Base-by-base conservation (phyloP, 1,140 invertebrate species). In the Matsumurasca onukii region DNA sequence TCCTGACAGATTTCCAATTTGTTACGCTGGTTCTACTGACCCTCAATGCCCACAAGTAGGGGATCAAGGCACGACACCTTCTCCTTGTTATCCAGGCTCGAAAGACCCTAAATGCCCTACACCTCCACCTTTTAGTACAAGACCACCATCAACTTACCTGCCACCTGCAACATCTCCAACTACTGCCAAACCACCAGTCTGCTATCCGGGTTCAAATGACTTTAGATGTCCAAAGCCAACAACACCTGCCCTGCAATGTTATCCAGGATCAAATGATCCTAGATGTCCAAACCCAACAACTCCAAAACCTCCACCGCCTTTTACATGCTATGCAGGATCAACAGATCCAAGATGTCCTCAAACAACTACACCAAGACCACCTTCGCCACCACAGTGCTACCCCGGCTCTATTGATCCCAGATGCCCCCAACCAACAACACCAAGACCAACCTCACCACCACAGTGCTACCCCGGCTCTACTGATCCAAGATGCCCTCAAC, bases 21-120 rank as follows among this genome's bases (percentile, higher is more conserved):
- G 78, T 39, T 76, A 80, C 72, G 76, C 78, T 13, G 77, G 78
- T 5, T 77, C 77, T 3, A 76, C 30, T 48, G 79, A 80, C 69
- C 77, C 77, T 34, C 74, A 77, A 68, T 81, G 79, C 73, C 76
- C 78, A 24, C 63, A 70, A 64, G n/a, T n/a, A n/a, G n/a, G n/a
- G n/a, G n/a, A n/a, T n/a, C n/a, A n/a, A n/a, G 49, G 68, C 13
- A n/a, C 64, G 27, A 5, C 67, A 52, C 20, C 31, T 55, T 48
- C 70, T 13, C 31, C 20, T 29, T 72, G 74, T 61, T 73, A 73
- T 69, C 75, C 73, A 15, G 76, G 77, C 0, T 74, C 73, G 5
- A 70, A 67, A 1, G 78, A 79, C 73, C 76, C 78, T 9, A 73
- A 75, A 67, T 78, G 78, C 66, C 76, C 70, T 2, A 69, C 68